Evolutionary conservation across 2,797 vertebrate species (phyloP), one percentile per base, ranked within the genome.

Genomic region (Acridotheres tristis): DNA sequence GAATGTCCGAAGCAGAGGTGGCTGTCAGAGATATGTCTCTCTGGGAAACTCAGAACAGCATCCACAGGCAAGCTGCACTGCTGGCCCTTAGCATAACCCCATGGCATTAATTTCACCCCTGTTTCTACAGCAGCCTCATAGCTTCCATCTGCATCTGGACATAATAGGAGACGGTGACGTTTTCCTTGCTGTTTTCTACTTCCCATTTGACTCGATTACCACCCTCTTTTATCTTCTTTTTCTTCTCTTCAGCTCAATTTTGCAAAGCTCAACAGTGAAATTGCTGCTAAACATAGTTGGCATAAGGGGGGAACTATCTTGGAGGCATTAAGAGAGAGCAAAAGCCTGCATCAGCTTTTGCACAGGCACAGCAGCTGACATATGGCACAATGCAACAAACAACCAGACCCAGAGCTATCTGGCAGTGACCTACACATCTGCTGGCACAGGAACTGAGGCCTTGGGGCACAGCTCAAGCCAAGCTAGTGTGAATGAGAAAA

Each of bases 371-470:
- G 86, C 59, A 82, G 83, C 77, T 79, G 86, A 76, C 86, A 74
- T 91, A 92, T 43, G 84, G 90, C 86, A 85, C 79, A 63, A 50
- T 32, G 81, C 76, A 96, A 81, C 55, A 55, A 75, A 66, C 86
- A 89, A 77, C 69, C 50, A 89, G 91, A 88, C 68, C 89, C 82
- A 91, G 83, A 88, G 76, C 72, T 80, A 50, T 94, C 78, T 69
- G 62, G 65, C 62, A 88, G 76, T 89, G 93, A 95, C 94, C 75
- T 86, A 45, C 50, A 29, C 92, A 93, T 91, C 73, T 88, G 93
- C 76, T 75, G 63, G 62, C 22, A 2, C 16, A 51, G 62, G 68
- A 95, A 61, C 58, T 5, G 34, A 27, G 75, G 68, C 86, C 73
- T 88, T 55, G 76, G 82, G 87, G 89, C 85, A 63, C 79, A 77